Evolutionary conservation across 2,797 vertebrate species (phyloP).

Genomic region (Dallia pectoralis): DNA sequence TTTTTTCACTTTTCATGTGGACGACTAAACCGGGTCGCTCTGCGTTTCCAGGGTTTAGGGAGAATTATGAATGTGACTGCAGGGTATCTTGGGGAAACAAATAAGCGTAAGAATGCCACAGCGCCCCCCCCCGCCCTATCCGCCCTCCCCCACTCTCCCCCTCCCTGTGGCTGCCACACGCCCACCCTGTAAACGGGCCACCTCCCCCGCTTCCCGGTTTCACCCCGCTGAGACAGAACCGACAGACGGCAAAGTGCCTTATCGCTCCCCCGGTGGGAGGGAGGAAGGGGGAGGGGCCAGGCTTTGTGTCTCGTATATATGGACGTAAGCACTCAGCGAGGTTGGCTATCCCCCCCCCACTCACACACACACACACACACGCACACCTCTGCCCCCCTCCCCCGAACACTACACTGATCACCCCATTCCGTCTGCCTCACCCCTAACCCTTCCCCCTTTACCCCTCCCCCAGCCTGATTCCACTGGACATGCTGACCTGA

Average conservation of each 20-base stretch:
- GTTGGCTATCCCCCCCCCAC: background rate
- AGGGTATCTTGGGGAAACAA: constrained; percentile 44
- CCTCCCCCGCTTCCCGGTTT: constrained; percentile 21
- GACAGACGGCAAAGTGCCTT: constrained; percentile 66
- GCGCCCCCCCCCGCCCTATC: constrained; percentile 36
- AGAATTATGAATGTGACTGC: constrained; percentile 19
- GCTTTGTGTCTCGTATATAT: background rate
- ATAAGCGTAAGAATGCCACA: constrained; percentile 64
- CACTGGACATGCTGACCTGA: constrained; percentile 6
- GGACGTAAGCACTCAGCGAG: constrained; percentile 18
- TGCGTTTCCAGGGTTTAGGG: constrained; percentile 16
- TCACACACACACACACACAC: constrained; percentile 9
- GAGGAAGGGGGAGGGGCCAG: constrained; percentile 37
- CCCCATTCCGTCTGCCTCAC: background rate
- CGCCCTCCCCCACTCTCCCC: constrained; percentile 49
- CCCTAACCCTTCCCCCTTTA: background rate
- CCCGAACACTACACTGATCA: background rate
- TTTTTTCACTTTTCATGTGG: background rate
- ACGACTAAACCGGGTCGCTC: background rate
- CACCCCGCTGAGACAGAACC: constrained; percentile 57
- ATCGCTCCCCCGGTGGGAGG: constrained; percentile 50
- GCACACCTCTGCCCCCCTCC: background rate
- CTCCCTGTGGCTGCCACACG: constrained; percentile 37
- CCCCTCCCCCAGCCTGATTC: constrained; percentile 1
- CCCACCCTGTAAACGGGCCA: constrained; percentile 60